phyloP scores from a whole-genome alignment of 37 sponge, comb jelly and placozoan species.

The Axinella damicornis region DNA sequence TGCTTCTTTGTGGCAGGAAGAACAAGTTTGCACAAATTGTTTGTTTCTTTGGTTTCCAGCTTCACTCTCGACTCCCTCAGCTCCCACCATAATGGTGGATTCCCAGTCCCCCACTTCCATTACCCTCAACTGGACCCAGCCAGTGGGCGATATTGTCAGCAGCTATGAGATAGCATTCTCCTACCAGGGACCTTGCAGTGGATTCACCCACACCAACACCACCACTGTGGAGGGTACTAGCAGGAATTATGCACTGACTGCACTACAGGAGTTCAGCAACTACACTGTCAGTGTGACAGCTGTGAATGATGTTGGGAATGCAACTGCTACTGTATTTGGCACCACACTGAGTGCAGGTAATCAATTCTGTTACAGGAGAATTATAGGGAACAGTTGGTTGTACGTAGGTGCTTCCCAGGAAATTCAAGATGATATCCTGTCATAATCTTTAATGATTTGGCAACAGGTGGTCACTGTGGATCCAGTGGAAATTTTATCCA shows the following conservation, averaged over 20 bases:
- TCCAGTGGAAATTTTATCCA: no score
- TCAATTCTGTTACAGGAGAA: no score
- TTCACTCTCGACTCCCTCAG: background rate
- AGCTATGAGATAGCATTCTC: slow-evolving; percentile 33
- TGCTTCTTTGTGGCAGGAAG: no score
- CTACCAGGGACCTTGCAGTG: slow-evolving; percentile 10
- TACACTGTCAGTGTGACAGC: slow-evolving; percentile 40
- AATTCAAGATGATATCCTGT: no score
- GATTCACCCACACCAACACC: background rate
- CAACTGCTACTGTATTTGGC: no score
- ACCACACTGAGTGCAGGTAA: no score
- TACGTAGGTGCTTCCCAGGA: no score
- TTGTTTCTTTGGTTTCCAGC: background rate
- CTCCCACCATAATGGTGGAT: slow-evolving; percentile 2
- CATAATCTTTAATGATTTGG: no score
- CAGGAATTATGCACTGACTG: slow-evolving; percentile 23
- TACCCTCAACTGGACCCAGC: slow-evolving; percentile 23
- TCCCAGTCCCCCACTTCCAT: slow-evolving; percentile 40
- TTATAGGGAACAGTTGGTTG: no score
- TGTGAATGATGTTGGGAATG: slow-evolving; percentile 31
- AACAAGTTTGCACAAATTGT: no score
- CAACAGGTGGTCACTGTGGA: no score
- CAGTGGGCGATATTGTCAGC: slow-evolving; percentile 36
- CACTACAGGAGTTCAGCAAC: slow-evolving; percentile 45
- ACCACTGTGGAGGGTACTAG: background rate